phyloP scores from a whole-genome alignment of 2,888 invertebrate genomes.

The Lagria hirta region DNA sequence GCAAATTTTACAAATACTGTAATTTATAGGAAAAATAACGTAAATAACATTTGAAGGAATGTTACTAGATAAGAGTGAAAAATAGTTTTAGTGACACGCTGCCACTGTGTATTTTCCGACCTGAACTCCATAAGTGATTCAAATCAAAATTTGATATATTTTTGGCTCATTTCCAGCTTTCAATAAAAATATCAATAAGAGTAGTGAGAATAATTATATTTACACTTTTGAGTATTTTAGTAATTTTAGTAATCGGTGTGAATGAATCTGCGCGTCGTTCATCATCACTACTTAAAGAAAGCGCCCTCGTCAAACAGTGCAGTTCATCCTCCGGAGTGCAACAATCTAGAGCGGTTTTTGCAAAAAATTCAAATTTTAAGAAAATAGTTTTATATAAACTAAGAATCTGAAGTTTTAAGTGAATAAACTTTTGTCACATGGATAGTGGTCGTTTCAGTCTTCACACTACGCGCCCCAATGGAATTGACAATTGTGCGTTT shows the following conservation, averaged over 20 bases:
- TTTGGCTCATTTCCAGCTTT: slow-evolving; percentile 6
- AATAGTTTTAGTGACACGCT: no score
- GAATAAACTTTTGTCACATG: no score
- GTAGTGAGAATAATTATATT: slow-evolving; percentile 20
- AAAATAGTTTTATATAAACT: no score
- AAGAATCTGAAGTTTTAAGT: no score
- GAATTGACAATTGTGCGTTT: slow-evolving; percentile 45
- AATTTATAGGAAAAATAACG: no score
- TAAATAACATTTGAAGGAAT: no score
- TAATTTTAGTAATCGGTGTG: slow-evolving; percentile 20
- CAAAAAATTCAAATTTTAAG: no score
- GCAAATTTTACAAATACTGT: no score
- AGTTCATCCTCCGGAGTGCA: slow-evolving; percentile 25
- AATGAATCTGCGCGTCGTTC: slow-evolving; percentile 25
- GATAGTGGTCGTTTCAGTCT: slow-evolving; percentile 36
- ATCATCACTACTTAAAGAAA: slow-evolving; percentile 32
- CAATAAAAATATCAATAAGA: slow-evolving; percentile 19
- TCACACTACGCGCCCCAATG: slow-evolving; percentile 18
- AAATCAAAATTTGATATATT: no score
- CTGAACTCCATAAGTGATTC: no score
- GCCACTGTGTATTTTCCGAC: no score
- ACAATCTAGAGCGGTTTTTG: slow-evolving; percentile 17
- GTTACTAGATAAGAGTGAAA: no score
- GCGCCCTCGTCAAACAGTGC: slow-evolving; percentile 21
- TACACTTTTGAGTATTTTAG: slow-evolving; percentile 22